phyloP scores from a whole-genome alignment of 35 echinoderm and acorn worm species.

The Chiridota heheva region DNA sequence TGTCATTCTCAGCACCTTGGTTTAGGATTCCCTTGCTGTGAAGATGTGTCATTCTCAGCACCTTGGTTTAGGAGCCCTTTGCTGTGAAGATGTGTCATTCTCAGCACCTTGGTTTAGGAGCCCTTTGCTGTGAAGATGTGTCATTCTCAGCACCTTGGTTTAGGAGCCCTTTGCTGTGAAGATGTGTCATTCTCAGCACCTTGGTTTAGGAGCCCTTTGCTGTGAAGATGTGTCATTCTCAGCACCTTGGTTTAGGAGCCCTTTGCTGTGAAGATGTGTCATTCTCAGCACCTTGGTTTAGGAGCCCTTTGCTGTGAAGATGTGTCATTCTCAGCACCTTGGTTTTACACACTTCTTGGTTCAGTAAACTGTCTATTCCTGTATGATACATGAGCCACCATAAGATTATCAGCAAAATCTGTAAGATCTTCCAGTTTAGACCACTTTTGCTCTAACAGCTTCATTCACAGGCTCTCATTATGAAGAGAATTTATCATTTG shows the following conservation, averaged over 20 bases:
- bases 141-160: not conserved
- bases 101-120: not conserved
- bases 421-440: not conserved
- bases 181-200: not conserved
- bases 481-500: conserved; percentile 15
- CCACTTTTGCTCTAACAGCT: conserved; percentile 32
- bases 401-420: conserved; percentile 2
- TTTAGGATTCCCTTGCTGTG: not conserved
- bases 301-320: not conserved
- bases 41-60: not conserved
- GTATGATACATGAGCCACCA: not conserved
- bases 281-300: not conserved
- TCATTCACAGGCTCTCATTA: not conserved
- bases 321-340: not conserved
- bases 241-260: not conserved
- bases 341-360: conserved; percentile 1
- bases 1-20: not conserved
- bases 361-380: not conserved
- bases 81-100: not conserved
- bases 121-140: not conserved
- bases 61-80: not conserved
- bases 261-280: not conserved
- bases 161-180: not conserved
- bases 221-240: not conserved
- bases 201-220: not conserved